A percentile compares a stretch with the other conserved stretches of the same genome.
phyloP scores from a whole-genome alignment of 1,140 invertebrate species.

The Scaptomyza pallida region DNA sequence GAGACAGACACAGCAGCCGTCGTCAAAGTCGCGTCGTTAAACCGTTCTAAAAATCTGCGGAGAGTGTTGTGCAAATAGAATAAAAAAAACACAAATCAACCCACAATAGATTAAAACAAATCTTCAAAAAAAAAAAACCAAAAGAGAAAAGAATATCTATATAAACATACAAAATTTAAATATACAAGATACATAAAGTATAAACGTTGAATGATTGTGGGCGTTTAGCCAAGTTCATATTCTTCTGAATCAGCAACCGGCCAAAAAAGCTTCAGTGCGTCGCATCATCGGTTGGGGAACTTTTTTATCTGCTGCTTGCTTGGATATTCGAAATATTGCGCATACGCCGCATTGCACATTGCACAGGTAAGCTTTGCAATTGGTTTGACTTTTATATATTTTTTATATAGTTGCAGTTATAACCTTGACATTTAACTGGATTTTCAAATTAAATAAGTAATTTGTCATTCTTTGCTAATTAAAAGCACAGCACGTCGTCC shows the following conservation, averaged over 20 bases:
- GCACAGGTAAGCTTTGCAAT: constrained; percentile 48
- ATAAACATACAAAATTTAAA: constrained; percentile 22
- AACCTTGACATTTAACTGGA: constrained; percentile 74
- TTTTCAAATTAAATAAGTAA: constrained; percentile 26
- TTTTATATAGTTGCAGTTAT: background rate
- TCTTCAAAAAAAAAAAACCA: constrained; percentile 15
- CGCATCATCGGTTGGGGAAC: constrained; percentile 14
- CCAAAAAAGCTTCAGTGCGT: constrained; percentile 40
- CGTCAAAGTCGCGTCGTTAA: constrained; percentile 50
- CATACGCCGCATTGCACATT: constrained; percentile 50
- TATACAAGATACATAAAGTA: constrained; percentile 12
- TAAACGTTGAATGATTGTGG: constrained; percentile 63
- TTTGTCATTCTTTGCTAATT: constrained; percentile 72
- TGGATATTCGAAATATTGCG: constrained; percentile 48
- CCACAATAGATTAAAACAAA: constrained; percentile 48
- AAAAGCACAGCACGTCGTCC: constrained; percentile 67
- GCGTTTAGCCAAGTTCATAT: constrained; percentile 37
- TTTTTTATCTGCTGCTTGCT: constrained; percentile 12
- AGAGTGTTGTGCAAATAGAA: constrained; percentile 70
- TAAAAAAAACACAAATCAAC: constrained; percentile 22
- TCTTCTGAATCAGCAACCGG: constrained; percentile 33
- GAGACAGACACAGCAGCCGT: constrained; percentile 69
- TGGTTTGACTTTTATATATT: background rate
- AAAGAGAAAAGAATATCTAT: constrained; percentile 18
- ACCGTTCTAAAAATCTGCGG: constrained; percentile 44